A percentile compares a stretch with the other conserved stretches of the same genome.
Conservation (phyloP, 2,113 vertebrate species). For the Pycnonotus jocosus region DNA sequence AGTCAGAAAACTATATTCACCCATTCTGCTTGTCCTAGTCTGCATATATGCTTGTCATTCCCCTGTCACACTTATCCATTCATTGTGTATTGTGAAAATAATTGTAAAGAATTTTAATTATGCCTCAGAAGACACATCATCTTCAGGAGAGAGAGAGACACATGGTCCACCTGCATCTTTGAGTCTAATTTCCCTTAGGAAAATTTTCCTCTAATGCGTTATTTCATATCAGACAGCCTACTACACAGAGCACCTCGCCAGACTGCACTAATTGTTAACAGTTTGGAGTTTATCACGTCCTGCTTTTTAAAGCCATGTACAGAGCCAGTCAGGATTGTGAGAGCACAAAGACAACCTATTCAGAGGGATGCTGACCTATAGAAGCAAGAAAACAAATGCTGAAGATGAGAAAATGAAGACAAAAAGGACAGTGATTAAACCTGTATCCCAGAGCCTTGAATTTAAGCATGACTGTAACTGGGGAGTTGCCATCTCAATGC, state of each 20-base stretch:
- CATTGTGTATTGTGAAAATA: not conserved
- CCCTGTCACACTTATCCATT: slow-evolving; percentile 6
- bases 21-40: not conserved
- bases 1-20: not conserved
- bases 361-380: not conserved
- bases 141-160: not conserved
- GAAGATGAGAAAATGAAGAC: not conserved
- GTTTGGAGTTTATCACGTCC: not conserved
- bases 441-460: fast-evolving
- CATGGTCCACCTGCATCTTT: not conserved
- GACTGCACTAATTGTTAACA: slow-evolving; percentile 2
- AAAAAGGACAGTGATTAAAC: not conserved
- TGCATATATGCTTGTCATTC: slow-evolving; percentile 10
- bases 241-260: not conserved
- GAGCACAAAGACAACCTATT: not conserved
- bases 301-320: not conserved
- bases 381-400: not conserved
- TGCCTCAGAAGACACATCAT: slow-evolving; percentile 32
- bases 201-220: slow-evolving; percentile 20
- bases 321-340: not conserved
- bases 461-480: not conserved
- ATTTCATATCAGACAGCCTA: slow-evolving; percentile 7
- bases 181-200: slow-evolving; percentile 58
- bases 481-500: not conserved
- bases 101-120: slow-evolving; percentile 37